phyloP scores from a whole-genome alignment of 2,888 invertebrate species.

The Sarcophaga caerulescens region DNA sequence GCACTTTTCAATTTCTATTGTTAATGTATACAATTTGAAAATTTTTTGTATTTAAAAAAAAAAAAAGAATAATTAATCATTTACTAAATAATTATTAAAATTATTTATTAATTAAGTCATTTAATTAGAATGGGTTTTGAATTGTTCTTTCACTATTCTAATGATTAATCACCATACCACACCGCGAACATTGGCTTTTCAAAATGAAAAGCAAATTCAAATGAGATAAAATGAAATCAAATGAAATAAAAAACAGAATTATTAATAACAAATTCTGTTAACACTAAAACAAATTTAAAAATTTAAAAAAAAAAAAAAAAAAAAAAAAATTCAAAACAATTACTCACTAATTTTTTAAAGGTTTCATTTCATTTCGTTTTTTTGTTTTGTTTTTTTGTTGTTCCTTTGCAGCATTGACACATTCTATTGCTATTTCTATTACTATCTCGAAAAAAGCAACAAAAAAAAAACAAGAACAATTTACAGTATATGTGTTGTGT shows the following conservation, averaged over 20 bases:
- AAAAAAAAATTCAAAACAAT: not conserved
- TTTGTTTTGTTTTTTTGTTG: not conserved
- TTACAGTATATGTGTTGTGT: not conserved
- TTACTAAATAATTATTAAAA: constrained; percentile 18
- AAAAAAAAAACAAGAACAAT: not conserved
- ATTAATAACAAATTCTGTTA: constrained; percentile 48
- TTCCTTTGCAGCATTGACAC: constrained; percentile 21
- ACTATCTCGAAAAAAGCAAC: not conserved
- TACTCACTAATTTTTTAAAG: constrained; percentile 16
- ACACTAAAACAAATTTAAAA: constrained; percentile 13
- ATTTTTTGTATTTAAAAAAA: not conserved
- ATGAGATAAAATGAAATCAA: not conserved
- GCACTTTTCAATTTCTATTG: too few species aligned
- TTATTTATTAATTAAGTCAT: constrained; percentile 21
- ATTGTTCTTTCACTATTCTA: not conserved
- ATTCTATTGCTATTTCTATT: constrained; percentile 25
- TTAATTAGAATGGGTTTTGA: constrained; percentile 18
- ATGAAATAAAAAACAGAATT: constrained; percentile 4
- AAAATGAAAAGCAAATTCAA: too few species aligned
- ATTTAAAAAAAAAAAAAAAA: not conserved
- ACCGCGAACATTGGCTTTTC: too few species aligned
- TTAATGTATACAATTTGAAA: too few species aligned
- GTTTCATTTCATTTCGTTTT: too few species aligned
- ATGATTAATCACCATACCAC: not conserved
- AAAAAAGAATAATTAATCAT: constrained; percentile 15